Percentiles rank a stretch among this genome's conserved stretches.
Conservation (phyloP, 2,888 invertebrate species). For the Chalcis sispes region DNA sequence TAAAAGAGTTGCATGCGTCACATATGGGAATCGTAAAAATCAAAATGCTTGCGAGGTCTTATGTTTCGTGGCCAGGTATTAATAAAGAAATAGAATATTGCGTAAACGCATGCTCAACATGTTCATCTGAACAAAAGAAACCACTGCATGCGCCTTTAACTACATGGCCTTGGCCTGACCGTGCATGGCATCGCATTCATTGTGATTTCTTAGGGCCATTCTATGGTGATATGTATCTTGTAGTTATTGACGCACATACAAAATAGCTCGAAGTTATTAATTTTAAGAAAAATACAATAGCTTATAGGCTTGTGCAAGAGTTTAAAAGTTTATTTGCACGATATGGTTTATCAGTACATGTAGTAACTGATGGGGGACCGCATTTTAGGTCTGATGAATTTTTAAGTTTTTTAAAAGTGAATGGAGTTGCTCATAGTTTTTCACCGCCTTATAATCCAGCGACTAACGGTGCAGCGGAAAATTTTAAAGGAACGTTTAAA, state of each 20-base stretch:
- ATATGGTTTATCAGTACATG: constrained; percentile 54
- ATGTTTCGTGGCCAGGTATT: constrained; percentile 59
- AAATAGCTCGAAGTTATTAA: constrained; percentile 56
- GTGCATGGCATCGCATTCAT: not conserved
- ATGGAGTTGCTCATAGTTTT: constrained; percentile 56
- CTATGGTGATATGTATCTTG: not conserved
- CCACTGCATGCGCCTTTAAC: constrained; percentile 55
- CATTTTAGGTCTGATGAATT: constrained; percentile 56
- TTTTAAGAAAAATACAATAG: constrained; percentile 53
- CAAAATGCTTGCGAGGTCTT: constrained; percentile 58
- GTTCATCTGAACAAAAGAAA: constrained; percentile 51
- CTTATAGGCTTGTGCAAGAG: constrained; percentile 50
- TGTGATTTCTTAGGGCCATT: not conserved
- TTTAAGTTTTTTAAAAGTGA: constrained; percentile 48
- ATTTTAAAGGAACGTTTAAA: constrained; percentile 58
- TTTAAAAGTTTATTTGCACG: constrained; percentile 53
- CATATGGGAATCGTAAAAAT: constrained; percentile 60
- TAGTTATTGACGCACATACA: not conserved
- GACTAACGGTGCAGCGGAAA: constrained; percentile 50
- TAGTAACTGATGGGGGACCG: constrained; percentile 58
- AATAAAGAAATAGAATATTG: constrained; percentile 55
- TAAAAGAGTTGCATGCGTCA: constrained; percentile 53
- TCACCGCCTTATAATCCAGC: constrained; percentile 53
- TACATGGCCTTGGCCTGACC: constrained; percentile 51
- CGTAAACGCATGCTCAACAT: constrained; percentile 54